phyloP scores from a whole-genome alignment of 2,113 vertebrate species.

The Mus spicilegus region DNA sequence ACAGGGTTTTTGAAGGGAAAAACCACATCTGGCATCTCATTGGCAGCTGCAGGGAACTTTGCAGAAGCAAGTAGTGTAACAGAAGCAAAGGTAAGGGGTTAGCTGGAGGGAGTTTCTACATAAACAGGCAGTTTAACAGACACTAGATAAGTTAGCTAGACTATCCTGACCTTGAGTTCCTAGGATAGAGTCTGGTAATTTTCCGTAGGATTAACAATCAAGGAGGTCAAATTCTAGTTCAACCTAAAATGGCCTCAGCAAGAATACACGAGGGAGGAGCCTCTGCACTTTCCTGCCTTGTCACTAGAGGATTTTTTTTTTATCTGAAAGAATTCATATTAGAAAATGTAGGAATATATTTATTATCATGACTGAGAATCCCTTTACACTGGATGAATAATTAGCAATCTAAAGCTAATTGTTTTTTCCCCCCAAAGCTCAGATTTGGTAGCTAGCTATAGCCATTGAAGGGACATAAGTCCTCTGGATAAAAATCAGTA shows the following conservation, averaged over 20 bases:
- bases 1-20: background rate
- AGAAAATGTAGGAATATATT: background rate
- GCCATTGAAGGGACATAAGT: background rate
- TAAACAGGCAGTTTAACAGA: background rate
- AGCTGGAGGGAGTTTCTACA: background rate
- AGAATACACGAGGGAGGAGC: background rate
- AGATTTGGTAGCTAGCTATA: background rate
- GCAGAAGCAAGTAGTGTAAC: background rate
- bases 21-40: background rate
- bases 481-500: background rate
- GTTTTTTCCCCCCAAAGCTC: background rate
- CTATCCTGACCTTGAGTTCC: background rate
- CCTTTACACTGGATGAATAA: background rate
- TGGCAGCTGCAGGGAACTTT: background rate
- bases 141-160: background rate
- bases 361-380: background rate
- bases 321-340: slow-evolving; percentile 25
- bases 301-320: background rate
- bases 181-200: background rate
- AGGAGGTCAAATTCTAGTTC: background rate
- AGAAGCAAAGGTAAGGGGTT: background rate
- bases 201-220: background rate
- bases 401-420: background rate
- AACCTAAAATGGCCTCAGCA: background rate
- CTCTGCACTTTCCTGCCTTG: background rate